These are phyloP conservation scores for Scaptomyza pallida DNA, from an alignment of 1,140 invertebrate species.

Conservation along the genomic window DNA sequence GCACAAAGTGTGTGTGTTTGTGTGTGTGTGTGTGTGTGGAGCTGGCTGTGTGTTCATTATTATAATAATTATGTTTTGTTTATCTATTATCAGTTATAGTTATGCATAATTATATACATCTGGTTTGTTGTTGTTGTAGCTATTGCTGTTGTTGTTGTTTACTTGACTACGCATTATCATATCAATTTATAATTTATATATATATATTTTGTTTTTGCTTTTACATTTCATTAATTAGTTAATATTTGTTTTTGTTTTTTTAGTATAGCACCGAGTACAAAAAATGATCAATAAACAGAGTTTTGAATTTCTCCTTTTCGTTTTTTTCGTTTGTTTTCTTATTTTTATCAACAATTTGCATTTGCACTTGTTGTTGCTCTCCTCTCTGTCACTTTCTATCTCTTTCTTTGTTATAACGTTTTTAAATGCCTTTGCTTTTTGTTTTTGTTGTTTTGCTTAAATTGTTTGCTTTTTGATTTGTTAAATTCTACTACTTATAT, in stretches of 20 bases:
- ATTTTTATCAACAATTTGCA: conserved; percentile 11
- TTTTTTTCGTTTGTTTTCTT: conserved; percentile 25
- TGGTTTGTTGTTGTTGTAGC: conserved; percentile 39
- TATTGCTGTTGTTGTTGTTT: conserved; percentile 54
- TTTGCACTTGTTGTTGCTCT: conserved; percentile 10
- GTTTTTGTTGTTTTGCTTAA: too few species aligned
- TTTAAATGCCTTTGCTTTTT: conserved; percentile 39
- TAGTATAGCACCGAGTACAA: conserved; percentile 83
- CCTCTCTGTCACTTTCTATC: conserved; percentile 2
- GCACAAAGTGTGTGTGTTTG: conserved; percentile 30
- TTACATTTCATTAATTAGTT: conserved; percentile 71
- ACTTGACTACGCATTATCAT: conserved; percentile 75
- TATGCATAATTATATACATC: conserved; percentile 54
- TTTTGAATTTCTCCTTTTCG: conserved; percentile 58
- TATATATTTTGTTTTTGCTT: conserved; percentile 29
- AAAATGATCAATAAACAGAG: conserved; percentile 80
- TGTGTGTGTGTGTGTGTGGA: conserved; percentile 8
- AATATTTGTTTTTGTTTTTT: too few species aligned
- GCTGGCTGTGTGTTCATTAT: conserved; percentile 29
- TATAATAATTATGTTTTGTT: conserved; percentile 1
- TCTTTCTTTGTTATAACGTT: conserved; percentile 24
- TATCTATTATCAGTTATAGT: conserved; percentile 33
- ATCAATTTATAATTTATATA: conserved; percentile 59
- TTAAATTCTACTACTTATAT: conserved; percentile 82
- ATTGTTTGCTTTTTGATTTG: conserved; percentile 20